phyloP scores from a whole-genome alignment of 2,888 invertebrate species.

The Acrobasis consociella region DNA sequence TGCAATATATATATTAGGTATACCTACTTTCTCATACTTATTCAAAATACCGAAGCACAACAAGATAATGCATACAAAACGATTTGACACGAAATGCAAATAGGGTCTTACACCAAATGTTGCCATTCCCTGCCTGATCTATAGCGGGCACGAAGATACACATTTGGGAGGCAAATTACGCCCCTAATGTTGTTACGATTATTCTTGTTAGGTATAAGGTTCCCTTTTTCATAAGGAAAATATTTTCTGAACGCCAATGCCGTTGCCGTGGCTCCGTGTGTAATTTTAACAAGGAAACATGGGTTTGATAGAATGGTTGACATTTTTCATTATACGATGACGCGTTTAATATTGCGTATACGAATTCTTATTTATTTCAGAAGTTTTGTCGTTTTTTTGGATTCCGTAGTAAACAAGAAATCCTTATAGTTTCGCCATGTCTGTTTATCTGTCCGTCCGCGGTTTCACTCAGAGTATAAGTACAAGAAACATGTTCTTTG shows the following conservation, averaged over 20 bases:
- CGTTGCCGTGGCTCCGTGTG: conserved; percentile 31
- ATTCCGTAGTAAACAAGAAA: too few species aligned
- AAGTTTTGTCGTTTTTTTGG: too few species aligned
- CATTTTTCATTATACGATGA: background rate
- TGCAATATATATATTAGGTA: too few species aligned
- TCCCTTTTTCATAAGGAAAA: conserved; percentile 20
- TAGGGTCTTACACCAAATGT: conserved; percentile 24
- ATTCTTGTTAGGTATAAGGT: conserved; percentile 40
- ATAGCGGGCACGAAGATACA: conserved; percentile 41
- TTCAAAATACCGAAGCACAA: conserved; percentile 12
- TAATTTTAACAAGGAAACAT: conserved; percentile 32
- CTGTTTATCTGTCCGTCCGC: too few species aligned
- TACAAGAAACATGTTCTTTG: too few species aligned
- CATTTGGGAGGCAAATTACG: conserved; percentile 69
- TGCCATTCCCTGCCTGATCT: conserved; percentile 35
- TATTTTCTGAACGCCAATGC: conserved; percentile 28
- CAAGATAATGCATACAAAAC: conserved; percentile 24
- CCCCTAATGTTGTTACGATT: conserved; percentile 60
- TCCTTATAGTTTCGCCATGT: too few species aligned
- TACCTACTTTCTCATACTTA: background rate
- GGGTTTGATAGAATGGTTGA: conserved; percentile 1
- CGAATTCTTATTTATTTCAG: too few species aligned
- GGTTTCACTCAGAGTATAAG: too few species aligned
- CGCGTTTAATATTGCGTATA: background rate
- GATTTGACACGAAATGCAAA: conserved; percentile 25